Base-by-base conservation (phyloP, 2,113 vertebrate species). In the Phylloscopus trochilus region DNA sequence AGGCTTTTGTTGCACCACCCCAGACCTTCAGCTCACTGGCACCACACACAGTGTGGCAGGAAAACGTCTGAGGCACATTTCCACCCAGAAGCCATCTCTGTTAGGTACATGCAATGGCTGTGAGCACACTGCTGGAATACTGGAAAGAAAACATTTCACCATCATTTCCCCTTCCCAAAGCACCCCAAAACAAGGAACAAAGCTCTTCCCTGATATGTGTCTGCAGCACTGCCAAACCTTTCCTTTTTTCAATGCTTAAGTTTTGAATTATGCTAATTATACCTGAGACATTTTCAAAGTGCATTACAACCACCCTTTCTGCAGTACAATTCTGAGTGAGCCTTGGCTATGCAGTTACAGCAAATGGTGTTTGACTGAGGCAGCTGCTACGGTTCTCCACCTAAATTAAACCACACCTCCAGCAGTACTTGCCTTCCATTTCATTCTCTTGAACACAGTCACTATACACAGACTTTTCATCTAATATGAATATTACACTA, bases 391-490 rank as follows among this genome's bases (percentile, higher is more conserved):
- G 82, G 41, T 19, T 73, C 84, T 27, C 41, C 35, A 72, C 60
- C 77, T 64, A 52, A 56, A 79, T 64, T 39, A 52, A 92, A 84
- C 58, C 11, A 12, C 73, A 21, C 33, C 37, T 90, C 49, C 41
- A 60, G 72, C 78, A 47, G 52, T 69, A 55, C 87, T 90, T 92
- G 33, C 67, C 28, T 91, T 81, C 44, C 33, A 58, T 64, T 78
- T 44, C 69, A 13, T 86, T 91, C 82, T 92, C 93, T 68, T 82
- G 59, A 95, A 68, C 66, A 43, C 58, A 74, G 26, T 60, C 91
- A 82, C 91, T 95, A 97, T 26, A 79, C 8, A 85, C 8, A 88
- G 33, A 64, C 21, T 91, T 94, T 41, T 59, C 60, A 63, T 51
- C 64, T 69, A 87, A 62, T 43, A 67, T 47, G 10, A 92, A 6